These are phyloP conservation scores for Formica exsecta DNA, from an alignment of 1,140 invertebrate genomes.

Conservation along the genomic window DNA sequence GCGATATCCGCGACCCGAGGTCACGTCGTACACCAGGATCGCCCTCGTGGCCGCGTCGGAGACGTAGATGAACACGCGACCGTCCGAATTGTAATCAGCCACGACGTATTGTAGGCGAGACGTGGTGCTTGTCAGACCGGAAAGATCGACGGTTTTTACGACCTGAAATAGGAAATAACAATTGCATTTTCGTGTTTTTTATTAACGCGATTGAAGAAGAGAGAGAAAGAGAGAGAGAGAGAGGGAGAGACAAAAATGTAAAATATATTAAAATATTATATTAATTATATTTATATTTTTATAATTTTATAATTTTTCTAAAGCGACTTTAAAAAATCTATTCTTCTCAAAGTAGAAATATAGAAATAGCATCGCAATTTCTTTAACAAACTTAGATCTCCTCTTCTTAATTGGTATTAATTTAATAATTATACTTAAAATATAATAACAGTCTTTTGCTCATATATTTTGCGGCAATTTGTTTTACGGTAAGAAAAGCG, in stretches of 20 bases:
- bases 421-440: background rate
- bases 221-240: background rate
- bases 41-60: constrained; percentile 89
- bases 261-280: too few relatives aligned
- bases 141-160: constrained; percentile 87
- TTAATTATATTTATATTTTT: too few relatives aligned
- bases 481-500: background rate
- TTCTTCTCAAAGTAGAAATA: background rate
- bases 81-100: constrained; percentile 87
- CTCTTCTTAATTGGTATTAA: background rate
- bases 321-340: background rate
- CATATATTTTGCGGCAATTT: background rate
- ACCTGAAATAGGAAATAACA: constrained; percentile 75
- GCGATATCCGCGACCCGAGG: constrained; percentile 87
- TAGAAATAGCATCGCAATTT: background rate
- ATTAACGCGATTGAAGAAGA: background rate
- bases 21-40: constrained; percentile 89
- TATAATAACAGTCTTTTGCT: background rate
- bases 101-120: constrained; percentile 88
- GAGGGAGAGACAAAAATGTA: too few relatives aligned
- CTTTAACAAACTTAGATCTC: background rate
- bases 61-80: constrained; percentile 87
- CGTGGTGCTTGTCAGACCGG: constrained; percentile 84
- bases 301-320: background rate
- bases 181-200: background rate